These are phyloP conservation scores for Parnassius apollo DNA, from an alignment of 2,888 invertebrate species.

Conservation along the genomic window DNA sequence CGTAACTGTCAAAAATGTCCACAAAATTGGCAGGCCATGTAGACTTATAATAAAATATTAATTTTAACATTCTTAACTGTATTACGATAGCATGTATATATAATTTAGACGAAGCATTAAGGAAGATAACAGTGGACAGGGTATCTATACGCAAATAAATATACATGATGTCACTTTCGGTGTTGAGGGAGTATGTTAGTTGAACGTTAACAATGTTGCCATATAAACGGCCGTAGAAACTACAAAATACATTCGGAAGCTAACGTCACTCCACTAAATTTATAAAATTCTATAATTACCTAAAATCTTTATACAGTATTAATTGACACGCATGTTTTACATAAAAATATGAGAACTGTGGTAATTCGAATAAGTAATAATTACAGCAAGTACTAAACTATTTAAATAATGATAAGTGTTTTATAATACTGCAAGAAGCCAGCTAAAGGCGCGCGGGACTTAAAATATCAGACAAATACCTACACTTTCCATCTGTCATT, in stretches of 20 bases:
- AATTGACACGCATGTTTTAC: slow-evolving; percentile 19
- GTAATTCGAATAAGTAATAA: slow-evolving; percentile 5
- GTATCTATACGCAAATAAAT: slow-evolving; percentile 41
- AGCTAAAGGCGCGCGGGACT: slow-evolving; percentile 22
- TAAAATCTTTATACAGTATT: slow-evolving; percentile 20
- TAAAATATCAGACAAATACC: neutral
- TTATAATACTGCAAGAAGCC: slow-evolving; percentile 26
- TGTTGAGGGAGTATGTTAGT: slow-evolving; percentile 36
- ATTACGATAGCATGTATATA: slow-evolving; percentile 25
- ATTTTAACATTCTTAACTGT: slow-evolving; percentile 39
- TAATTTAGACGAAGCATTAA: slow-evolving; percentile 38
- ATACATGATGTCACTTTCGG: slow-evolving; percentile 28
- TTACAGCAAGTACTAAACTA: neutral
- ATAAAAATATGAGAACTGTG: slow-evolving; percentile 7
- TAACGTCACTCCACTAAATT: neutral
- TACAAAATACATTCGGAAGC: slow-evolving; percentile 6
- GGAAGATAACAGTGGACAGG: slow-evolving; percentile 49
- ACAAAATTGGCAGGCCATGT: slow-evolving; percentile 46
- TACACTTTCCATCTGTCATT: too few species aligned
- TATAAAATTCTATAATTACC: neutral
- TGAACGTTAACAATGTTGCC: slow-evolving; percentile 4
- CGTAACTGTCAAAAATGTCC: slow-evolving; percentile 44
- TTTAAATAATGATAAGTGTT: neutral
- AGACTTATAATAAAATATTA: slow-evolving; percentile 41
- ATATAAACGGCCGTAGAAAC: slow-evolving; percentile 6